Percentiles rank a stretch among this genome's conserved stretches.
These are phyloP conservation scores for Cryptus viduatorius DNA, from an alignment of 2,888 invertebrate genomes.

Conservation along the genomic window DNA sequence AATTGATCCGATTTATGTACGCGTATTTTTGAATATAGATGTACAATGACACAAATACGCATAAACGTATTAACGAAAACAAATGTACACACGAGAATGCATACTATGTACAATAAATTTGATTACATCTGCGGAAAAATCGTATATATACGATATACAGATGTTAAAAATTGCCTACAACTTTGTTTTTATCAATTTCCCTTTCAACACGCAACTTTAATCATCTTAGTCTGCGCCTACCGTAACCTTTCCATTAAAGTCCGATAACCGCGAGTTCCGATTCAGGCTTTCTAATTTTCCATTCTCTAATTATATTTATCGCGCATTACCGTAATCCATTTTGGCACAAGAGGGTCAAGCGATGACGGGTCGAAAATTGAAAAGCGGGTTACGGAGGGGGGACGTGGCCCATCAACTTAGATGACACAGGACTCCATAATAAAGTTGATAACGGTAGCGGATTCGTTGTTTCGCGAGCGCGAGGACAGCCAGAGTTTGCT, in stretches of 20 bases:
- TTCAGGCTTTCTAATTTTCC: slow-evolving; percentile 72
- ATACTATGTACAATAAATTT: too few relatives aligned
- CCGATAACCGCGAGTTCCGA: slow-evolving; percentile 31
- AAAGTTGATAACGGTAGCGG: slow-evolving; percentile 19
- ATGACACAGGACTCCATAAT: neutral
- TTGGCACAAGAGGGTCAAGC: slow-evolving; percentile 45
- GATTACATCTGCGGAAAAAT: too few relatives aligned
- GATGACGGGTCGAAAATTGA: neutral
- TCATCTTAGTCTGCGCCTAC: neutral
- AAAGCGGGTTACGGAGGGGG: neutral
- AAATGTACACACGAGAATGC: too few relatives aligned
- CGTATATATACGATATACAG: too few relatives aligned
- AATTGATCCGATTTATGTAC: too few relatives aligned
- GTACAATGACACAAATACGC: too few relatives aligned
- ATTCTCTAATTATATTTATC: slow-evolving; percentile 72
- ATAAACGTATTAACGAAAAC: too few relatives aligned
- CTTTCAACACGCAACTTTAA: neutral
- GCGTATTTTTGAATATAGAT: too few relatives aligned
- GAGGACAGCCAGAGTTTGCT: slow-evolving; percentile 32
- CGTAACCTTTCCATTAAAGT: neutral
- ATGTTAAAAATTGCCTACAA: too few relatives aligned
- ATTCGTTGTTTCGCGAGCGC: slow-evolving; percentile 2
- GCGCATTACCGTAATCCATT: slow-evolving; percentile 74
- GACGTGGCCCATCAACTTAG: neutral
- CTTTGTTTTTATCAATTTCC: too few relatives aligned